Base-by-base conservation (phyloP, 2,888 invertebrate species). In the Drosophila pegasa region DNA sequence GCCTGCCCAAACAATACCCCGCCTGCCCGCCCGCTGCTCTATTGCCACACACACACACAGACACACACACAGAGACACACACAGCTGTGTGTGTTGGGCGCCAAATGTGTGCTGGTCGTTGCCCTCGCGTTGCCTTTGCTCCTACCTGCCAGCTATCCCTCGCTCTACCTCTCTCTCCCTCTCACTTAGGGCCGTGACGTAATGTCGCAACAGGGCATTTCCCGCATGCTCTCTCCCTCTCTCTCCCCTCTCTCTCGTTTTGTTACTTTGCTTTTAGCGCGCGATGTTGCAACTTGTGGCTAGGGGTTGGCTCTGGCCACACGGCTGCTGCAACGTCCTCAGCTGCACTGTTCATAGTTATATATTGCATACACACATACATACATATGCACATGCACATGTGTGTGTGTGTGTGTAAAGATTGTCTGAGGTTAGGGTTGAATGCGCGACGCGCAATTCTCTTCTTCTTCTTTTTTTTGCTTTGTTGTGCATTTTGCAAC, bases 371-470 rank as follows among this genome's bases (percentile, higher is more conserved):
- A 38, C 18, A 18, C 18, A 5, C 7, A 18, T 18, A 38, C 18
- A 4, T 10, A 22, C 38, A 3, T 35, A 43, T 25, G 47, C 9
- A 25, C 18, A 31, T 37, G 12, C 12, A 12, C 12, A 31, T 31
- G 4, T 27, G 27, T 29, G 5, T 29, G 12, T 18, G 12, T 18
- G 3, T 45, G 45, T 29, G 7, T 12, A 14, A n/a, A 73, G 55
- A 87, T 90, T 89, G 89, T 90, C 90, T 86, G 81, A 90, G 90
- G 89, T 90, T 90, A 90, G 89, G 87, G 87, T 87, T 84, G 84
- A 83, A 87, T 80, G 75, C 66, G 80, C 80, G 67, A 67, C 33
- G 55, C 66, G 68, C 68, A 66, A 59, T 55, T 61, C 27, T 27
- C 16, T 50, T 61, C 18, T 37, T 38, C 47, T 54, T 35, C 38